phyloP scores from a whole-genome alignment of 2,797 vertebrate genomes.

The Alexandromys oeconomus region DNA sequence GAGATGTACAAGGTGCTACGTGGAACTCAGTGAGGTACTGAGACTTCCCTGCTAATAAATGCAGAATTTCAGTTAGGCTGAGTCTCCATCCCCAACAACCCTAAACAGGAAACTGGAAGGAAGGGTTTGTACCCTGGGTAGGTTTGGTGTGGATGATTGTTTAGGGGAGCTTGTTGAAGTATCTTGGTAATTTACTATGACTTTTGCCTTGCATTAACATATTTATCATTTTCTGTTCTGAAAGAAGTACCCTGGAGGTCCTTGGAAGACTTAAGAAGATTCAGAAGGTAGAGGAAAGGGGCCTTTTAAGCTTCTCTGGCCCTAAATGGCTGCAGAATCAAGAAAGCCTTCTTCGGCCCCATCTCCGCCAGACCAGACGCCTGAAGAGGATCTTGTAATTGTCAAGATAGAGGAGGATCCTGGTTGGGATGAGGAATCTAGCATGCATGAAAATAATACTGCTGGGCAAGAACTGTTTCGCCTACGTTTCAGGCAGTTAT shows the following conservation, averaged over 20 bases:
- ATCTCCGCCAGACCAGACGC: conserved; percentile 54
- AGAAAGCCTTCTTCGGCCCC: conserved; percentile 48
- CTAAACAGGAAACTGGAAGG: conserved; percentile 30
- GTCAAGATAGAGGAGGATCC: conserved; percentile 82
- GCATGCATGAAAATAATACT: conserved; percentile 60
- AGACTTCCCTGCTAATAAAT: neutral
- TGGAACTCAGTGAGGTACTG: neutral
- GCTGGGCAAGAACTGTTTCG: conserved; percentile 77
- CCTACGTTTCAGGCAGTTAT: conserved; percentile 77
- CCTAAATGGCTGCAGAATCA: conserved; percentile 79
- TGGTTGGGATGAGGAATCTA: conserved; percentile 73
- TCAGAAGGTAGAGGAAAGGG: conserved; percentile 38
- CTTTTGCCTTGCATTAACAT: conserved; percentile 44
- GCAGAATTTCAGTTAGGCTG: neutral
- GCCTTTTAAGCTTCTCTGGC: conserved; percentile 16
- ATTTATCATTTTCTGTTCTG: conserved; percentile 57
- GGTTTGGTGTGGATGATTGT: neutral
- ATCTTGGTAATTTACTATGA: neutral
- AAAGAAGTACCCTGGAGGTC: conserved; percentile 52
- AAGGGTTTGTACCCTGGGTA: neutral
- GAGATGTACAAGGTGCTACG: neutral
- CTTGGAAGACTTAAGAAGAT: conserved; percentile 37
- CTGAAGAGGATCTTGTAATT: conserved; percentile 79
- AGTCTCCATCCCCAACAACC: neutral
- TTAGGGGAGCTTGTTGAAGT: neutral